Evolutionary conservation across 2,113 vertebrate genomes (phyloP).

Genomic region (Sorex araneus): DNA sequence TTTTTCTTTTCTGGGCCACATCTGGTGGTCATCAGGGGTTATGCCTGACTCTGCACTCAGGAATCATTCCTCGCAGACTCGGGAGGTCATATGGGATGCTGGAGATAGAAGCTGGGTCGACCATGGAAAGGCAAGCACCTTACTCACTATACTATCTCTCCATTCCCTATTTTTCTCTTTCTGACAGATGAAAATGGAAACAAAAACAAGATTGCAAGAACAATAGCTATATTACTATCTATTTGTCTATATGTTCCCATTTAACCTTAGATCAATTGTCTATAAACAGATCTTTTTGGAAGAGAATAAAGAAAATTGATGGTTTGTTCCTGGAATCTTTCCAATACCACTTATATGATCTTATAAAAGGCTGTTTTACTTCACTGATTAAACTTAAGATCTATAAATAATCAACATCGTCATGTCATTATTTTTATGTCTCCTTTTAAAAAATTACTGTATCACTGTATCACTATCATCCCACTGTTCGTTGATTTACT

Average conservation of each 20-base stretch:
- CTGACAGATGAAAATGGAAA: not conserved
- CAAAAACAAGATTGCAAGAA: not conserved
- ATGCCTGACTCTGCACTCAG: too few relatives aligned
- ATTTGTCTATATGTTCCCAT: not conserved
- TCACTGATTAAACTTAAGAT: slow-evolving; percentile 33
- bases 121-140: too few relatives aligned
- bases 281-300: slow-evolving; percentile 29
- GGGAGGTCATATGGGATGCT: too few relatives aligned
- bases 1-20: not conserved
- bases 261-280: not conserved
- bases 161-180: not conserved
- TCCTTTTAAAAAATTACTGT: too few relatives aligned
- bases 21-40: too few relatives aligned
- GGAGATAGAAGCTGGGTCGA: too few relatives aligned
- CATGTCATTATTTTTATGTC: not conserved
- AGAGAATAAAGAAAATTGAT: slow-evolving; percentile 13
- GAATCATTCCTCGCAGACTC: too few relatives aligned
- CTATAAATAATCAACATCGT: slow-evolving; percentile 21
- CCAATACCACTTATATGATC: slow-evolving; percentile 3
- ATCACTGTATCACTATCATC: too few relatives aligned
- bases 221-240: slow-evolving; percentile 40
- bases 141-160: too few relatives aligned
- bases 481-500: too few relatives aligned
- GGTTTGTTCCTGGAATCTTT: slow-evolving; percentile 11
- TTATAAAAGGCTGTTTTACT: slow-evolving; percentile 22